Evolutionary conservation across 2,113 vertebrate species (phyloP).

Genomic region (Xyrauchen texanus): DNA sequence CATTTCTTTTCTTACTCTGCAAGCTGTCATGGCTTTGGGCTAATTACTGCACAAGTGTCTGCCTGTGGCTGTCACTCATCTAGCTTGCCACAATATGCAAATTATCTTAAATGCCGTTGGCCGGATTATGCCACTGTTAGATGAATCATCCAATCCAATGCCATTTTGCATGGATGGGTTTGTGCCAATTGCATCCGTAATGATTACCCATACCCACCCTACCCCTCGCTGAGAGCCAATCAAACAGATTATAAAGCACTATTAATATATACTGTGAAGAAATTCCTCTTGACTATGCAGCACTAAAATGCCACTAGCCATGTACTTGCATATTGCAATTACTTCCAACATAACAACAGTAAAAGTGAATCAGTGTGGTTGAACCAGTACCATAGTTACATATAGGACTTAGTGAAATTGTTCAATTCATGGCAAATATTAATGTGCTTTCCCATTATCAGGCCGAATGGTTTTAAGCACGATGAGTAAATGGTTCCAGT

Average conservation of each 20-base stretch:
- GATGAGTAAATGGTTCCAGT: too few species aligned
- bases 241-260: slow-evolving; percentile 19
- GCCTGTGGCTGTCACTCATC: slow-evolving; percentile 45
- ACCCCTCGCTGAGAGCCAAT: slow-evolving; percentile 18
- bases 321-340: slow-evolving; percentile 32
- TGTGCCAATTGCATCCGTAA: slow-evolving; percentile 50
- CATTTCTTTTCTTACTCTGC: slow-evolving; percentile 20
- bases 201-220: slow-evolving; percentile 1
- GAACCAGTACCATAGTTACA: slow-evolving; percentile 4
- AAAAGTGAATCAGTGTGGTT: slow-evolving; percentile 7
- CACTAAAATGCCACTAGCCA: slow-evolving; percentile 29
- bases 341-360: slow-evolving; percentile 44
- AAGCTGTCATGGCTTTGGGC: slow-evolving; percentile 41
- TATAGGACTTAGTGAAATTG: slow-evolving; percentile 41
- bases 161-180: slow-evolving; percentile 18
- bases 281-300: slow-evolving; percentile 32
- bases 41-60: slow-evolving; percentile 48
- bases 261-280: slow-evolving; percentile 39
- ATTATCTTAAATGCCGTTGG: slow-evolving; percentile 27
- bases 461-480: too few species aligned
- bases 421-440: slow-evolving; percentile 13
- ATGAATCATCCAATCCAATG: slow-evolving; percentile 43
- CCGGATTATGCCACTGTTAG: slow-evolving; percentile 15
- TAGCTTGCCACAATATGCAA: slow-evolving; percentile 30
- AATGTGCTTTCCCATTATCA: too few species aligned